Base-by-base conservation (phyloP, 64 coral and sea anemone genomes). In the Anthopleura sola region DNA sequence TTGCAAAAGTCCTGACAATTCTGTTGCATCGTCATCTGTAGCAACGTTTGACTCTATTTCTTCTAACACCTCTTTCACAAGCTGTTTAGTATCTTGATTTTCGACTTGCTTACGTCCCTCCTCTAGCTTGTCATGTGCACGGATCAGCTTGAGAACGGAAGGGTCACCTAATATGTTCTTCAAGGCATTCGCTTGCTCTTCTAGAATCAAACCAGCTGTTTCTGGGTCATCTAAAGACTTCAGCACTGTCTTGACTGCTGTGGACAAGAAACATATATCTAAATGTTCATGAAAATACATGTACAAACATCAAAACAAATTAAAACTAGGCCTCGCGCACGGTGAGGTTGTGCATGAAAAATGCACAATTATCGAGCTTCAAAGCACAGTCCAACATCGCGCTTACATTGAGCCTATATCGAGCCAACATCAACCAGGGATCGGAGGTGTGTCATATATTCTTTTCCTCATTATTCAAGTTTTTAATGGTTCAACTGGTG, bases 131-230 rank as follows among this genome's bases (percentile, higher is more conserved):
- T 94, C 90, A 92, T 99, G 97, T 55, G 97, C 97, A 87, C 91
- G 32, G 24, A 99, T 86, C 14, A 99, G 97, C 66, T 99, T 94
- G 9, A 90, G 74, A n/a, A 99, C 90, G n/a, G 97, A 91, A 17
- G 97, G 90, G 56, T 99, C 97, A 28, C 93, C 93, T 19, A 99
- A 88, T 56, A 99, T 99, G 49, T 86, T 99, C 51, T 99, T 99
- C 37, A 99, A 82, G 55, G 93, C 90, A 82, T 95, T 94, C 53
- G 97, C 97, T 75, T 99, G 92, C 32, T 99, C 93, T 88, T 99
- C 97, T 64, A 99, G 90, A 84, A 99, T 99, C 23, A 99, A 24
- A 18, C 97, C 97, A 54, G 93, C 97, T 39, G 90, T 99, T 46
- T 86, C 74, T 75, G 97, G 93, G 37, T 99, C 87, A 76, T 99